A percentile compares a stretch with the other conserved stretches of the same genome.
phyloP scores from a whole-genome alignment of 2,888 invertebrate species.

The Scrobipalpa costella region DNA sequence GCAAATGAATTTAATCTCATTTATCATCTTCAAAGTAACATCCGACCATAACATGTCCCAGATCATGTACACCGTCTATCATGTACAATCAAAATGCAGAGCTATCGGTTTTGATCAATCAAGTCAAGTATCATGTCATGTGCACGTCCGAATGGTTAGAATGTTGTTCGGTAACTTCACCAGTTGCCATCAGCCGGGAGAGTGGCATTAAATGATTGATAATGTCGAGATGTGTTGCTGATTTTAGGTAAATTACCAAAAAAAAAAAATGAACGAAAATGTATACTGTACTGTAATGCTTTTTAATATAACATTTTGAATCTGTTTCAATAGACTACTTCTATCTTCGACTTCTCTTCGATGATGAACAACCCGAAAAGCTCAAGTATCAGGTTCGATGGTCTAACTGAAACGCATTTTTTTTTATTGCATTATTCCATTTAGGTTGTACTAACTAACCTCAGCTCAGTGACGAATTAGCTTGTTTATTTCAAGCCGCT shows the following conservation, averaged over 20 bases:
- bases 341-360: no score
- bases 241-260: no score
- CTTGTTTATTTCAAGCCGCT: background rate
- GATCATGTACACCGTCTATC: constrained; percentile 7
- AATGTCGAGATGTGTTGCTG: background rate
- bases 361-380: no score
- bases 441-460: no score
- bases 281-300: no score
- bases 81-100: constrained; percentile 4
- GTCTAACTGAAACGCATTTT: no score
- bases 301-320: no score
- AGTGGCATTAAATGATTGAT: background rate
- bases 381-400: no score
- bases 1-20: background rate
- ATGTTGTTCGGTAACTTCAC: background rate
- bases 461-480: no score
- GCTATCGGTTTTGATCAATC: constrained; percentile 12
- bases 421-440: no score
- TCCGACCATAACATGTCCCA: background rate
- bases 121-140: background rate
- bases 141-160: background rate
- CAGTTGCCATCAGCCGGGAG: background rate
- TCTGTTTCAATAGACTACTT: no score
- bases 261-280: no score
- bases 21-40: constrained; percentile 2